Evolutionary conservation across 2,888 invertebrate species (phyloP), one percentile per base, ranked within the genome.

Genomic region (Luperina testacea): DNA sequence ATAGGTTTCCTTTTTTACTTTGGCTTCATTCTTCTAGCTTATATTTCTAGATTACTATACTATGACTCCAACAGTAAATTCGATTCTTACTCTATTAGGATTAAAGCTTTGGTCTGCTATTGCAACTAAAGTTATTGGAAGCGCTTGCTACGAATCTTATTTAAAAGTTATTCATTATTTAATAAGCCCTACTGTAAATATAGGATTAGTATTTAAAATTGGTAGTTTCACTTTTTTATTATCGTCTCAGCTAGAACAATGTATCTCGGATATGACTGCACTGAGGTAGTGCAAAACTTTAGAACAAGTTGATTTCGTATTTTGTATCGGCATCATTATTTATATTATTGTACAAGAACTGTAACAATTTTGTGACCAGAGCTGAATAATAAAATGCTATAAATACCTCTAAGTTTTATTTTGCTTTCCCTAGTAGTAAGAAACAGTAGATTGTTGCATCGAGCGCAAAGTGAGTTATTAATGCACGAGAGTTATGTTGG

Each of bases 131-230:
- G 93, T 90, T 82, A 89, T 90, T 89, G 87, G 84, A 94, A 92
- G 92, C 94, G 94, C 95, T 95, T 95, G 93, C 93, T 92, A 92
- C 90, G 86, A 92, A 91, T 92, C 92, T 89, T 94, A 95, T 94
- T 95, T 94, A 94, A 93, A 93, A 89, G 83, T 91, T 76, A 90
- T 90, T 90, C 90, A 89, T 89, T 93, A 94, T 92, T 93, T 94
- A 93, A 90, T 96, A 96, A 93, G 94, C 92, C 90, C 90, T 93
- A 92, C 91, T 94, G 97, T 96, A 96, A 95, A 96, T 96, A 97
- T 96, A 95, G 95, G 88, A 89, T 92, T 95, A 96, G 90, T 96
- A 96, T 96, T 97, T 96, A 96, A 96, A 95, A 94, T 94, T 94
- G 93, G 93, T 94, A 95, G 93, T 94, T 93, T 93, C 94, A 93